Conservation (phyloP, 2,797 vertebrate species). For the Brachyrhaphis roseni region DNA sequence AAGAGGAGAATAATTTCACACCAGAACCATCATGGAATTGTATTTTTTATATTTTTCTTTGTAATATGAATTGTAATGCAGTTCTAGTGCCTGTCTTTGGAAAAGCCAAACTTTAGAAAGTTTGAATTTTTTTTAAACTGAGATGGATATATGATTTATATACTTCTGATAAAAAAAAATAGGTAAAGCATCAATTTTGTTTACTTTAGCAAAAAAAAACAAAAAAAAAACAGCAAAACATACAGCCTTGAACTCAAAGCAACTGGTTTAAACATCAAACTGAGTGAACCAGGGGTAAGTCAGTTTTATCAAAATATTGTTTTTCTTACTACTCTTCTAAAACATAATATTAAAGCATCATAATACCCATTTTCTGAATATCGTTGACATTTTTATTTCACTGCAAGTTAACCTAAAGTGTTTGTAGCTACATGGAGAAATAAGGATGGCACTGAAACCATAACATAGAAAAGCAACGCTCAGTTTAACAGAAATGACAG, state of each 20-base stretch:
- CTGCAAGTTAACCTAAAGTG: background rate
- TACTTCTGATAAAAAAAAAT: background rate
- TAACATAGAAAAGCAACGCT: background rate
- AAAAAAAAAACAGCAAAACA: too few relatives aligned
- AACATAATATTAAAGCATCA: background rate
- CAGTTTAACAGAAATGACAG: background rate
- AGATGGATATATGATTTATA: conserved; percentile 3
- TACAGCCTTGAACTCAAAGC: background rate
- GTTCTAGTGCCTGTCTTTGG: background rate
- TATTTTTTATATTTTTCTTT: conserved; percentile 23
- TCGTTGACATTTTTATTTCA: background rate
- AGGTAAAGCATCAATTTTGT: background rate
- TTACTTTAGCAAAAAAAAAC: background rate
- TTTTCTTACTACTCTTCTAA: background rate
- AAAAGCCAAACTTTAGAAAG: background rate
- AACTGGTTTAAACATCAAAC: conserved; percentile 16
- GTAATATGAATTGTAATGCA: conserved; percentile 18
- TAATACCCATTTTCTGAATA: background rate
- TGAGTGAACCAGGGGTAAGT: conserved; percentile 62
- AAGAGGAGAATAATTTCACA: conserved; percentile 42
- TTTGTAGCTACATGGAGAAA: background rate
- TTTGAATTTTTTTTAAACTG: background rate
- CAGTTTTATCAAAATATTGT: background rate
- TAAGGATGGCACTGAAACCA: background rate
- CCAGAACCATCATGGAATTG: conserved; percentile 29